Base-by-base conservation (phyloP, 2,888 invertebrate genomes). In the Spicauda simplicius region DNA sequence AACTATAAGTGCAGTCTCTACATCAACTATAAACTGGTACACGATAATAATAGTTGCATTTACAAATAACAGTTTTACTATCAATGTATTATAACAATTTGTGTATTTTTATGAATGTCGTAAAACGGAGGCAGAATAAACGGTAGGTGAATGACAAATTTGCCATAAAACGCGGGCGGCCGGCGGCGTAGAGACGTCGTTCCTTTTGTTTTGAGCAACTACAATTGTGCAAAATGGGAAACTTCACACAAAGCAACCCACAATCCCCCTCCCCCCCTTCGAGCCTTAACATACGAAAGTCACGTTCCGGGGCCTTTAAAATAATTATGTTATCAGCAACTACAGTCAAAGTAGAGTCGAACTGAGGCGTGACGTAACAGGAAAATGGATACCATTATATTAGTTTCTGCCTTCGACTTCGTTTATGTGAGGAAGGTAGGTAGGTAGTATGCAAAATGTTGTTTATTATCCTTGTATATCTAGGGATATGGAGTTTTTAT, bases 241-340 rank as follows among this genome's bases (percentile, higher is more conserved):
- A 57, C 30, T 52, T 64, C 57, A 30, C 48, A 64, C 64, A 57
- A 57, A 57, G 57, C 57, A 16, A 50, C 19, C 11, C 18, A 25
- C 2, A 25, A 25, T 4, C 12, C 10, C 48, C 48, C n/a, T 33
- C 20, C 16, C n/a, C 14, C 41, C 14, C 41, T 8, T 33, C 33
- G n/a, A 1, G n/a, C 45, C n/a, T 5, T 11, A 45, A 45, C 45
- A 45, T 45, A n/a, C 14, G 16, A 19, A 20, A 55, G 62, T 55
- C 62, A 63, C 62, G 62, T 63, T 45, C 62, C 14, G 45, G 55
- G 48, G n/a, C 63, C 63, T 63, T 56, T 63, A 54, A 41, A 41
- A 63, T 63, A 63, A 63, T 63, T 48, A 63, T 48, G 63, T 63
- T 63, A 56, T 25, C 63, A 33, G 53, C 16, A 14, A 37, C 20